Evolutionary conservation across 2,888 invertebrate genomes (phyloP).

Genomic region (Pelosia muscerda): DNA sequence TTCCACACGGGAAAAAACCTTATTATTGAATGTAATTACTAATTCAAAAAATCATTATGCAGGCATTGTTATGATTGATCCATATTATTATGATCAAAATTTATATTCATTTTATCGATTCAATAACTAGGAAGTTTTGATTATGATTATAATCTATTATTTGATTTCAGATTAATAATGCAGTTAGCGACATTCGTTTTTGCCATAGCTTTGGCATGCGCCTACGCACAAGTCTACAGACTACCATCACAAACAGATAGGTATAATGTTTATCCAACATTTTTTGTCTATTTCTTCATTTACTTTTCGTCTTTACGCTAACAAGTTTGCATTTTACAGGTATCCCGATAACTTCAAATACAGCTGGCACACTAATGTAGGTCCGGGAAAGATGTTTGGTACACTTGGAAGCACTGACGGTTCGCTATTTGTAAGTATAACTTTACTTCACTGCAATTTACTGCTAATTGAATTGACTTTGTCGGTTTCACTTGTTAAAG

Average conservation of each 20-base stretch:
- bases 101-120: too few relatives aligned
- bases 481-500: too few relatives aligned
- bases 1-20: too few relatives aligned
- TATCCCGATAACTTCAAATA: constrained; percentile 42
- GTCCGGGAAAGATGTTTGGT: constrained; percentile 63
- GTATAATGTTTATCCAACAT: constrained; percentile 35
- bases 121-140: too few relatives aligned
- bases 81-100: too few relatives aligned
- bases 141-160: neutral
- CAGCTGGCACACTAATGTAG: constrained; percentile 25
- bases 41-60: too few relatives aligned
- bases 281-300: too few relatives aligned
- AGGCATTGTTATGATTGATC: too few relatives aligned
- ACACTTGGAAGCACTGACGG: constrained; percentile 64
- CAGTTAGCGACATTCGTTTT: constrained; percentile 34
- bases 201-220: constrained; percentile 42
- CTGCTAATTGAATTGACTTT: too few relatives aligned
- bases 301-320: too few relatives aligned
- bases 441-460: neutral
- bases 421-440: constrained; percentile 64
- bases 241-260: constrained; percentile 47
- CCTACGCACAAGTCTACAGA: constrained; percentile 52
- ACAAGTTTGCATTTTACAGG: constrained; percentile 30
- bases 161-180: constrained; percentile 49
- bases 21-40: too few relatives aligned